Percentiles rank a stretch among this genome's conserved stretches.
These are phyloP conservation scores for Otus sunia DNA, from an alignment of 2,113 vertebrate genomes.

Conservation along the genomic window DNA sequence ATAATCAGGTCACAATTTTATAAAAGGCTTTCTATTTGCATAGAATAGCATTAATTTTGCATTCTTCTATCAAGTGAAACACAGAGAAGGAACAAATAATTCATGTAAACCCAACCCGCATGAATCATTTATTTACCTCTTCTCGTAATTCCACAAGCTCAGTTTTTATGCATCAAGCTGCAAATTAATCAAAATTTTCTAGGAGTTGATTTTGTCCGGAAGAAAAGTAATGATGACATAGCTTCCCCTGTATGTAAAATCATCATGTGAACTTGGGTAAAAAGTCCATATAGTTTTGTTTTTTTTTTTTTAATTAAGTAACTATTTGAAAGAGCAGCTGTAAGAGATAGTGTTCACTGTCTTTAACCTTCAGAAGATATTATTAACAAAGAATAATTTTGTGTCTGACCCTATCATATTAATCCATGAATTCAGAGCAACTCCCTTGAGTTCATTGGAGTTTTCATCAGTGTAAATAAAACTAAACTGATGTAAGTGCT, in stretches of 20 bases:
- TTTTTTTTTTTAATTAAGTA: background rate
- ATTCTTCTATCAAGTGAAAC: conserved; percentile 64
- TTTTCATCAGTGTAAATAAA: background rate
- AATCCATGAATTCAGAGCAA: background rate
- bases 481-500: background rate
- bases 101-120: conserved; percentile 71
- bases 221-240: background rate
- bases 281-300: background rate
- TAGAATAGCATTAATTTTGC: conserved; percentile 69
- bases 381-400: background rate
- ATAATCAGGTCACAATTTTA: conserved; percentile 70
- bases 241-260: background rate
- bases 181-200: conserved; percentile 44
- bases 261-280: conserved; percentile 18
- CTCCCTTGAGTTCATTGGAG: background rate
- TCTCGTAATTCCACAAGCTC: conserved; percentile 67
- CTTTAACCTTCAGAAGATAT: background rate
- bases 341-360: background rate
- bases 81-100: conserved; percentile 65
- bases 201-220: conserved; percentile 33
- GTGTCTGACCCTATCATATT: background rate
- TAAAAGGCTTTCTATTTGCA: conserved; percentile 63
- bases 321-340: background rate
- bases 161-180: conserved; percentile 47
- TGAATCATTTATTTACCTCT: conserved; percentile 79